Percentiles rank a stretch among this genome's conserved stretches.
phyloP scores from a whole-genome alignment of 2,888 invertebrate species.

The Catocala fraxini region DNA sequence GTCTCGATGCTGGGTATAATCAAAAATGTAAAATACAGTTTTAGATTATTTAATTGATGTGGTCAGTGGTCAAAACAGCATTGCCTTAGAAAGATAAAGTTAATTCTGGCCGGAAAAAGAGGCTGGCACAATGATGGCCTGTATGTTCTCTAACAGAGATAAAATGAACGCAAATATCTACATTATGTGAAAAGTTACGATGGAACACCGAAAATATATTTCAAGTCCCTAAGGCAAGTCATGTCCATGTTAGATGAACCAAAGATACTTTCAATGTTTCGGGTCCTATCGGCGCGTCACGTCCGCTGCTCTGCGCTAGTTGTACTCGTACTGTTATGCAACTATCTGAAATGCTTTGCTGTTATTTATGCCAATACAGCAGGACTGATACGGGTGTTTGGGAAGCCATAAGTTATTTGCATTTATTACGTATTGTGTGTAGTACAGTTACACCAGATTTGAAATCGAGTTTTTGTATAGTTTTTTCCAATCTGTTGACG shows the following conservation, averaged over 20 bases:
- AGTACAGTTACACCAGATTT: no score
- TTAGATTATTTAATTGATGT: neutral
- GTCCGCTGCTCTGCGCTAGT: constrained; percentile 15
- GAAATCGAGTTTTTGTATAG: no score
- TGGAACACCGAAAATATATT: constrained; percentile 18
- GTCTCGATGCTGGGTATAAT: neutral
- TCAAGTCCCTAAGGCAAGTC: constrained; percentile 14
- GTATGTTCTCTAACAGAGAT: neutral
- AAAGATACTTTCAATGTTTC: constrained; percentile 21
- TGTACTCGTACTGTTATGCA: constrained; percentile 10
- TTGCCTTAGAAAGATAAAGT: no score
- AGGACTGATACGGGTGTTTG: no score
- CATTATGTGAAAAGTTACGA: neutral
- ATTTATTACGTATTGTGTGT: no score
- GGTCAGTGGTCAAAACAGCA: neutral
- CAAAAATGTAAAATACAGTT: neutral
- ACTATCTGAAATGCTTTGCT: constrained; percentile 4
- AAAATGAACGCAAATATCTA: neutral
- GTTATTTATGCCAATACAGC: no score
- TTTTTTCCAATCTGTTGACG: no score
- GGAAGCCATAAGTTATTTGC: no score
- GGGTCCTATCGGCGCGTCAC: constrained; percentile 11
- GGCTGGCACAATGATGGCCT: neutral
- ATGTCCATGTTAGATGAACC: constrained; percentile 2
- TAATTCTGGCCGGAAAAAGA: neutral